phyloP scores from a whole-genome alignment of 2,113 vertebrate species.

The Deroptyus accipitrinus region DNA sequence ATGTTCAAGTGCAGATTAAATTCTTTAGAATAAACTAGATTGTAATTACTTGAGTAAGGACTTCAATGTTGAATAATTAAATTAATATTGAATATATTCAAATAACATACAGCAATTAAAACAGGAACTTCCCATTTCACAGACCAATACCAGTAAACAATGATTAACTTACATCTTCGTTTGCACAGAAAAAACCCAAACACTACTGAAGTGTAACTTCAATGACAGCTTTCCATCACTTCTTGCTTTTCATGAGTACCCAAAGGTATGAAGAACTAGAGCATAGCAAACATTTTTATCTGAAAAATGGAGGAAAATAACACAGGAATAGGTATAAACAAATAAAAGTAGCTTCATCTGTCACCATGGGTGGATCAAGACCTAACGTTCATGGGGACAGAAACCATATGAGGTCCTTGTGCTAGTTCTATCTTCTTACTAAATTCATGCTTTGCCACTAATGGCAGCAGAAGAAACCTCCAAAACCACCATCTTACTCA shows the following conservation, averaged over 20 bases:
- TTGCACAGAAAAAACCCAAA: background rate
- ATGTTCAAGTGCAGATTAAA: background rate
- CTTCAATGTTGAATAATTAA: background rate
- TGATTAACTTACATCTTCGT: background rate
- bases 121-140: background rate
- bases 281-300: background rate
- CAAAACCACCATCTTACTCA: background rate
- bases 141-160: background rate
- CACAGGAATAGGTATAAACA: background rate
- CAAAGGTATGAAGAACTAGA: background rate
- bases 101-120: background rate
- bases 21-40: background rate
- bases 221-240: background rate
- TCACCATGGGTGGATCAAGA: background rate
- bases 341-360: background rate
- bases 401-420: fast-evolving
- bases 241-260: background rate
- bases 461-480: background rate
- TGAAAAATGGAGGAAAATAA: background rate
- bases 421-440: background rate
- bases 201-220: background rate
- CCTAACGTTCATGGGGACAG: fast-evolving
- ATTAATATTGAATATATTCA: background rate
- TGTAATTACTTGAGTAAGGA: background rate
- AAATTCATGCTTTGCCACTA: background rate